These are phyloP conservation scores for Furnarius figulus DNA, from an alignment of 2,113 vertebrate species.

Conservation along the genomic window DNA sequence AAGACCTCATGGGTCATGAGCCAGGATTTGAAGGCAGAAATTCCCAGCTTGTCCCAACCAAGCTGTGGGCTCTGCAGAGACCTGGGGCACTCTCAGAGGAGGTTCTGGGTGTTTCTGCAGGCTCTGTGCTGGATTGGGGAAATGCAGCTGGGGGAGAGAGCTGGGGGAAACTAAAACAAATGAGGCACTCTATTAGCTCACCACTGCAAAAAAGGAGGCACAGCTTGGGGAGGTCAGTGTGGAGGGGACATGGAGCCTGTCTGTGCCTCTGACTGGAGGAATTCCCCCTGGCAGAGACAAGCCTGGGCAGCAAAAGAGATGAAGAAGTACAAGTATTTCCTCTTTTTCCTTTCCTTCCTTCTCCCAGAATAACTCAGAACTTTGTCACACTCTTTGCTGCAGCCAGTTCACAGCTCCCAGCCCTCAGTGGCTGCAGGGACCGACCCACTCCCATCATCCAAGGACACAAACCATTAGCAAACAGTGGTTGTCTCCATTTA, in stretches of 20 bases:
- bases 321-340: slow-evolving; percentile 20
- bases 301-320: background rate
- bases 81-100: background rate
- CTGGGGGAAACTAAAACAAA: background rate
- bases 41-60: background rate
- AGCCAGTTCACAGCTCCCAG: background rate
- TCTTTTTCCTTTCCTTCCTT: slow-evolving; percentile 47
- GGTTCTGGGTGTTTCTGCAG: background rate
- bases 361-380: background rate
- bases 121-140: background rate
- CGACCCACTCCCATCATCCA: rapidly evolving
- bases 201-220: background rate
- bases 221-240: background rate
- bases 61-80: background rate
- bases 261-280: background rate
- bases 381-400: background rate
- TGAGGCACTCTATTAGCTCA: background rate
- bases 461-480: background rate
- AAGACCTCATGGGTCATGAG: background rate
- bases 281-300: background rate
- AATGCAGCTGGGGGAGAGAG: background rate
- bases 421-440: rapidly evolving
- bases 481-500: background rate
- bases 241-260: background rate
- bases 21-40: background rate